Conservation (phyloP, 2,888 invertebrate genomes). For the Aphelenchoides bicaudatus region DNA sequence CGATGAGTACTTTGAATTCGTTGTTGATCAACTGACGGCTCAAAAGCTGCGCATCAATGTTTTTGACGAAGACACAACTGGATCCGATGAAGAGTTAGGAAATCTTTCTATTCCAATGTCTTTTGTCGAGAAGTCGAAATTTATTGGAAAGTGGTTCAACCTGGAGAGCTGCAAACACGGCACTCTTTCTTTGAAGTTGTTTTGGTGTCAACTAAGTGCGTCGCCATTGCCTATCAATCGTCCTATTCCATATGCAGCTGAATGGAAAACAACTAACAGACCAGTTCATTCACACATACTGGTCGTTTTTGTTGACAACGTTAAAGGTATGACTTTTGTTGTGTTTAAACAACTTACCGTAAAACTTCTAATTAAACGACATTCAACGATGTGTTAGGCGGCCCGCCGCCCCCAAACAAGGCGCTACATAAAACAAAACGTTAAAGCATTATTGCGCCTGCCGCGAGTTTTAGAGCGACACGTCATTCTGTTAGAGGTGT, state of each 20-base stretch:
- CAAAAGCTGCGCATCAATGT: slow-evolving; percentile 68
- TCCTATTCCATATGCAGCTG: slow-evolving; percentile 59
- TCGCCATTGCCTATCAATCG: slow-evolving; percentile 71
- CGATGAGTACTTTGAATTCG: slow-evolving; percentile 87
- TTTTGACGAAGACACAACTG: slow-evolving; percentile 86
- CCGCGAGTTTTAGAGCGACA: too few species aligned
- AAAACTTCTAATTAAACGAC: too few species aligned
- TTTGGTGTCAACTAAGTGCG: slow-evolving; percentile 79
- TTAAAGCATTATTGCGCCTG: too few species aligned
- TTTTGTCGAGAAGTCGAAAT: slow-evolving; percentile 71
- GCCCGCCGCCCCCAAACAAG: too few species aligned
- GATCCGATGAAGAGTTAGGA: slow-evolving; percentile 86
- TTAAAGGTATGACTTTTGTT: too few species aligned
- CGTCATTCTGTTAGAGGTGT: too few species aligned
- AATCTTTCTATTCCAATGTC: slow-evolving; percentile 69
- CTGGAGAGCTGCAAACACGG: slow-evolving; percentile 92
- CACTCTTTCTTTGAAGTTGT: slow-evolving; percentile 80
- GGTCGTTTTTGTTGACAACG: slow-evolving; percentile 84
- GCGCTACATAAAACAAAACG: too few species aligned
- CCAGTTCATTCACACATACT: slow-evolving; percentile 66
- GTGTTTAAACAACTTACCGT: too few species aligned
- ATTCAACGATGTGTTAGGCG: too few species aligned
- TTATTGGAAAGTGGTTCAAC: slow-evolving; percentile 78
- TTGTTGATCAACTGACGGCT: slow-evolving; percentile 58
- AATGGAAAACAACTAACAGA: slow-evolving; percentile 43